Percentiles rank a stretch among this genome's conserved stretches.
phyloP scores from a whole-genome alignment of 2,888 invertebrate species.

The Acrobasis consociella region DNA sequence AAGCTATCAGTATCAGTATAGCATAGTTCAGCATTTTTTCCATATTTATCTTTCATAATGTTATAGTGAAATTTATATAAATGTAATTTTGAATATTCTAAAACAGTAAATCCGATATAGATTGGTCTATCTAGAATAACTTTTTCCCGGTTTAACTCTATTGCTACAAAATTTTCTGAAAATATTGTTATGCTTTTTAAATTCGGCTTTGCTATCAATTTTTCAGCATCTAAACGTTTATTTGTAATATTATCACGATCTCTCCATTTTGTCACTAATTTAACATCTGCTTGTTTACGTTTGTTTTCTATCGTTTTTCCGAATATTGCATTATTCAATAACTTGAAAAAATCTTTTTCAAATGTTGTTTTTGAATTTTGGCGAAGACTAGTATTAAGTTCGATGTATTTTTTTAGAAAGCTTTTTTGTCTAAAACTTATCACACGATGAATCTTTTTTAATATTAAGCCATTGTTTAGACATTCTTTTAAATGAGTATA shows the following conservation, averaged over 20 bases:
- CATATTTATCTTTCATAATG: no score
- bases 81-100: no score
- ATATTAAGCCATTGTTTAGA: conserved; percentile 39
- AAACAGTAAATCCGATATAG: no score
- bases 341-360: conserved; percentile 26
- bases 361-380: conserved; percentile 8
- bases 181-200: conserved; percentile 4
- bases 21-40: conserved; percentile 25
- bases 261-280: conserved; percentile 16
- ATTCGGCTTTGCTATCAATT: conserved; percentile 18
- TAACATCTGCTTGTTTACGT: conserved; percentile 16
- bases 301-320: conserved; percentile 27
- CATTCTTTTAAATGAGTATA: conserved; percentile 40
- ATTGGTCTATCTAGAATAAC: no score
- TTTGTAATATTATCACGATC: conserved; percentile 18
- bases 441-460: conserved; percentile 41
- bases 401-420: conserved; percentile 42
- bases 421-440: conserved; percentile 41
- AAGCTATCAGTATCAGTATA: conserved; percentile 32
- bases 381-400: conserved; percentile 24
- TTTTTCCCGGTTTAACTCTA: conserved; percentile 13
- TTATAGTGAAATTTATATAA: no score
- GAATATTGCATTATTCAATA: conserved; percentile 25
- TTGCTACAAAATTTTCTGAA: conserved; percentile 19
- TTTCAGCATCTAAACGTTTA: conserved; percentile 21